Conservation (phyloP, 2,113 vertebrate species). For the Nanorana parkeri region DNA sequence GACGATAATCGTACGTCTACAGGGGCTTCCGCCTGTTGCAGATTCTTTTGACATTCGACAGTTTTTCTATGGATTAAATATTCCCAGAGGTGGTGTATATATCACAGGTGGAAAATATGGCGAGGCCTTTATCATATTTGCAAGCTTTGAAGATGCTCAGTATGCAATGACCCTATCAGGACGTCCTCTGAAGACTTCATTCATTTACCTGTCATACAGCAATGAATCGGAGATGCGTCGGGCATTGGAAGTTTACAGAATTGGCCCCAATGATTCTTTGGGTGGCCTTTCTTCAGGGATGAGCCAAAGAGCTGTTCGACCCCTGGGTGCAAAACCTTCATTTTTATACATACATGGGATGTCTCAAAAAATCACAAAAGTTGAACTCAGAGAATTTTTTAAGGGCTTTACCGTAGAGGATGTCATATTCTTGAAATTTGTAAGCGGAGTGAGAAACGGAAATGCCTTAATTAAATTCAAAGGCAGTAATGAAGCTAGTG, state of each 20-base stretch:
- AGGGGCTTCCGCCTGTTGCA: slow-evolving; percentile 93
- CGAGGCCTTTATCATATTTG: slow-evolving; percentile 98
- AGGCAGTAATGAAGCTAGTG: slow-evolving; percentile 77
- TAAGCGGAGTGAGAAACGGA: slow-evolving; percentile 80
- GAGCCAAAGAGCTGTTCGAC: neutral
- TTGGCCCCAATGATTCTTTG: neutral
- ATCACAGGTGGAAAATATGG: slow-evolving; percentile 94
- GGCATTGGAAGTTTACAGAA: slow-evolving; percentile 84
- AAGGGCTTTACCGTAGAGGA: slow-evolving; percentile 80
- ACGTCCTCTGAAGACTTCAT: slow-evolving; percentile 84
- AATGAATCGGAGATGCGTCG: slow-evolving; percentile 95
- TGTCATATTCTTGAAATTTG: slow-evolving; percentile 82
- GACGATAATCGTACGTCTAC: slow-evolving; percentile 99
- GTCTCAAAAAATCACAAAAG: slow-evolving; percentile 86
- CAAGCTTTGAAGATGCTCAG: slow-evolving; percentile 94
- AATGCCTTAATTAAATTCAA: slow-evolving; percentile 87
- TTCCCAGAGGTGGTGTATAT: slow-evolving; percentile 97
- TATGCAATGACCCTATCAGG: slow-evolving; percentile 91
- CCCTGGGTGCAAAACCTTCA: slow-evolving; percentile 63
- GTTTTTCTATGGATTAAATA: slow-evolving; percentile 98
- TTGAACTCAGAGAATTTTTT: slow-evolving; percentile 84
- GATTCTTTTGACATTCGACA: slow-evolving; percentile 96
- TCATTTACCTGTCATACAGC: slow-evolving; percentile 87
- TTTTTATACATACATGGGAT: slow-evolving; percentile 88
- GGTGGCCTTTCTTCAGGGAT: no score